Conservation (phyloP, 2,113 vertebrate genomes). For the Isichthys henryi region DNA sequence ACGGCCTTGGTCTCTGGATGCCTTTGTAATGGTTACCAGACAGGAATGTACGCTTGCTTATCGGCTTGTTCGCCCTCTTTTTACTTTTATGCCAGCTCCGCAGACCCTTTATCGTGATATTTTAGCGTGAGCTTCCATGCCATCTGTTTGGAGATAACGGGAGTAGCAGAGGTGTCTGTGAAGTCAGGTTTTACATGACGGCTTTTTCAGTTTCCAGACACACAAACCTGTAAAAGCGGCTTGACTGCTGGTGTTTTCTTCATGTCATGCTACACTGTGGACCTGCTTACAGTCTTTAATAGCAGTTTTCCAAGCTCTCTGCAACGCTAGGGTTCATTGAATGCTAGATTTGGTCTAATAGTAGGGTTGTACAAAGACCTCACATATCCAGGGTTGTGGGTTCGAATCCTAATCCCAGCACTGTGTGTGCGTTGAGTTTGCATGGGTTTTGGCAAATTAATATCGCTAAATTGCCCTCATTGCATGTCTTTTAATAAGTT, state of each 20-base stretch:
- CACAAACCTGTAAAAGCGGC: neutral
- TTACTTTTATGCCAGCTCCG: neutral
- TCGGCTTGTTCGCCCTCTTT: neutral
- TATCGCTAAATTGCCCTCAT: neutral
- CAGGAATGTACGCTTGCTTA: conserved; percentile 10
- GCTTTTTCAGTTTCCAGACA: neutral
- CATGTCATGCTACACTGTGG: neutral
- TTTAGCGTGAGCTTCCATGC: neutral
- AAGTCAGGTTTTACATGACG: neutral
- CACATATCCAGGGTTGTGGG: neutral
- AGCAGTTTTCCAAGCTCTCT: neutral
- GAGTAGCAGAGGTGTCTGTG: neutral
- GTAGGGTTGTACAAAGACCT: neutral
- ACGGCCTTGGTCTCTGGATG: neutral
- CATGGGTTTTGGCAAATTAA: neutral
- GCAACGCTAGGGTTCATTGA: neutral
- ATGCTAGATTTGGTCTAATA: neutral
- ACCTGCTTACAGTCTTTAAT: neutral
- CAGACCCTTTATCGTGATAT: neutral
- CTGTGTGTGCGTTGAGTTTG: neutral
- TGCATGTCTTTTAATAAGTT: neutral
- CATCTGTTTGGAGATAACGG: neutral
- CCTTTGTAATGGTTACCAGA: conserved; percentile 18
- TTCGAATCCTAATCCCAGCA: neutral
- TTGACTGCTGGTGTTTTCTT: neutral